These are phyloP conservation scores for Artibeus lituratus DNA, from an alignment of 2,797 vertebrate genomes.

Conservation along the genomic window DNA sequence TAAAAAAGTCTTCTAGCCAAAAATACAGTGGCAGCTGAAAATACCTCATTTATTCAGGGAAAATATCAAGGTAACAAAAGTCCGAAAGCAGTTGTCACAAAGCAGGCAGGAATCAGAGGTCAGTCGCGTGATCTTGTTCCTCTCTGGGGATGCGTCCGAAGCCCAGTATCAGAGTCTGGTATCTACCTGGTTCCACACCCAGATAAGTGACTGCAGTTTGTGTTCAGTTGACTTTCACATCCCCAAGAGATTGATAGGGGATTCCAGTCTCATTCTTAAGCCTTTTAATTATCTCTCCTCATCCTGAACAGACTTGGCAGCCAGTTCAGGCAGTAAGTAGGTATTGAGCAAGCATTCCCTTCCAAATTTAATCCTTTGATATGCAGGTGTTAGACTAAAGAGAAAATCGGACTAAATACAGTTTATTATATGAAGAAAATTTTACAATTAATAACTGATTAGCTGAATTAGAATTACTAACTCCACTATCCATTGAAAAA, in stretches of 20 bases:
- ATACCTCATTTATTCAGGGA: neutral
- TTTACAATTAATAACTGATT: neutral
- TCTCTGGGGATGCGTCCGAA: conserved; percentile 15
- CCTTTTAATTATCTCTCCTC: neutral
- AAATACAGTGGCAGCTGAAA: conserved; percentile 9
- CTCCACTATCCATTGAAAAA: neutral
- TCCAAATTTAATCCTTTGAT: neutral
- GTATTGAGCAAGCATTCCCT: neutral
- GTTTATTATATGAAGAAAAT: neutral
- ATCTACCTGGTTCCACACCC: neutral
- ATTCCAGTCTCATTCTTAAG: neutral
- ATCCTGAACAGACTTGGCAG: neutral
- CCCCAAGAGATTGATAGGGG: neutral
- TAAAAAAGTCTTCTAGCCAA: neutral
- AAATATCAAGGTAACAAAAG: conserved; percentile 15
- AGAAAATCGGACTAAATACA: neutral
- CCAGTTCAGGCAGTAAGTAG: neutral
- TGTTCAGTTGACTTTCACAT: neutral
- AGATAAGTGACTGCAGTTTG: conserved; percentile 20
- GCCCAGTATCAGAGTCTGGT: neutral
- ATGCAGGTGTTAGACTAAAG: neutral
- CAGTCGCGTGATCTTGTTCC: neutral
- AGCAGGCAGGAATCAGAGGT: neutral
- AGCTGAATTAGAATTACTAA: neutral
- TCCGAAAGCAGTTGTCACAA: neutral